phyloP scores from a whole-genome alignment of 2,797 vertebrate genomes.

The Neoniphon sammara region DNA sequence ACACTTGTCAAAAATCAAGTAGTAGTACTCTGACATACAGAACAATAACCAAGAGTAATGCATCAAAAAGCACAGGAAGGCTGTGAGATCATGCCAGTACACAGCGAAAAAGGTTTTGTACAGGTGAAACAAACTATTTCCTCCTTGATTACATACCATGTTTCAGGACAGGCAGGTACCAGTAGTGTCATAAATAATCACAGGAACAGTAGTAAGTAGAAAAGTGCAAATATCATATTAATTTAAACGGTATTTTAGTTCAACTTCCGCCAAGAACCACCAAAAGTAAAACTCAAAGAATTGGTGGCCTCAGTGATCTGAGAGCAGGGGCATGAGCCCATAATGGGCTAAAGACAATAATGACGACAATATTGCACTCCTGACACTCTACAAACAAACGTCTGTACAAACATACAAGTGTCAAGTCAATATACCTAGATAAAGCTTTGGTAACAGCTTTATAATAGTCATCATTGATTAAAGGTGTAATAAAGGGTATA shows the following conservation, averaged over 20 bases:
- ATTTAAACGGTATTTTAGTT: constrained; percentile 20
- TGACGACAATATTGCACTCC: constrained; percentile 57
- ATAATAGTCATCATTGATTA: too few relatives aligned
- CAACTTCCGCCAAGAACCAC: background rate
- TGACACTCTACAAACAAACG: constrained; percentile 38
- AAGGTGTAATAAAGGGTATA: too few relatives aligned
- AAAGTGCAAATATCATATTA: constrained; percentile 50
- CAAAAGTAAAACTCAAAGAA: constrained; percentile 17
- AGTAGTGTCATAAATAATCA: constrained; percentile 8
- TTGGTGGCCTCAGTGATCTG: background rate
- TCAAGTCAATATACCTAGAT: background rate
- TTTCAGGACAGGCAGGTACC: background rate
- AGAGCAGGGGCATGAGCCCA: constrained; percentile 21
- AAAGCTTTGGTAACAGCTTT: background rate
- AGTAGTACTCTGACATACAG: constrained; percentile 53
- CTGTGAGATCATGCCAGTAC: background rate
- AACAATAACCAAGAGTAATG: constrained; percentile 23
- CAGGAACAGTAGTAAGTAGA: constrained; percentile 17
- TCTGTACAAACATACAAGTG: constrained; percentile 34
- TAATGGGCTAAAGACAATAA: constrained; percentile 22
- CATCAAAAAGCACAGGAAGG: constrained; percentile 28
- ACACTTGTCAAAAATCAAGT: constrained; percentile 12
- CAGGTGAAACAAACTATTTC: constrained; percentile 27
- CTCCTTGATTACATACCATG: constrained; percentile 26
- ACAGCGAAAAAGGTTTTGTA: constrained; percentile 52